Percentiles rank a stretch among this genome's conserved stretches.
Evolutionary conservation across 2,797 vertebrate genomes (phyloP).

Genomic region (Caiman crocodilus): DNA sequence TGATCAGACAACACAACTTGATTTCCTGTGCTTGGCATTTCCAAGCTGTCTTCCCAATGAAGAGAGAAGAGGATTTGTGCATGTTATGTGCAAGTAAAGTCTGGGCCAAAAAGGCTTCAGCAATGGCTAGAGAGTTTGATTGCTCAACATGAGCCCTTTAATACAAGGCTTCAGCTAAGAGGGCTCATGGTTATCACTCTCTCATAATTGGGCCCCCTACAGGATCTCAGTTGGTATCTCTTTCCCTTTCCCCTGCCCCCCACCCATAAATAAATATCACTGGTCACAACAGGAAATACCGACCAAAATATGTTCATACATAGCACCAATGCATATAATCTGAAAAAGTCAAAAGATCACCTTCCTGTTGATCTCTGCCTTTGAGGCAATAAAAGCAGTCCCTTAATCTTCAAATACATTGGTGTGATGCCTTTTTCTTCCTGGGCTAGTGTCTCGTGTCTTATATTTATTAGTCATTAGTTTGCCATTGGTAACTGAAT

Average conservation of each 20-base stretch:
- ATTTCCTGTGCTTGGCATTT: not conserved
- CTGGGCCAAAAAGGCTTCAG: not conserved
- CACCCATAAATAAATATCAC: not conserved
- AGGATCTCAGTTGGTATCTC: not conserved
- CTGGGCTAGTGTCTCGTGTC: not conserved
- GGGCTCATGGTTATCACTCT: not conserved
- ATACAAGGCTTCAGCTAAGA: not conserved
- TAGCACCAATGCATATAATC: not conserved
- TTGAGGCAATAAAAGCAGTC: slow-evolving; percentile 28
- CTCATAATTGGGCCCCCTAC: not conserved
- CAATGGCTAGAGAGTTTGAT: not conserved
- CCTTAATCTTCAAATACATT: not conserved
- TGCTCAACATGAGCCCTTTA: not conserved
- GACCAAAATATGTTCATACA: accelerated
- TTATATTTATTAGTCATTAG: not conserved
- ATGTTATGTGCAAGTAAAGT: not conserved
- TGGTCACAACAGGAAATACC: not conserved
- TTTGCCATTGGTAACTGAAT: not conserved
- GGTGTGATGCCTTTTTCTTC: not conserved
- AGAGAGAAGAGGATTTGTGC: not conserved
- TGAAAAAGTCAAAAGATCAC: slow-evolving; percentile 8
- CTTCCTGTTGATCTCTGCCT: not conserved
- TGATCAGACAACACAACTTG: slow-evolving; percentile 1
- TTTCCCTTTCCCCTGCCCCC: no score
- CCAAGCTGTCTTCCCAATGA: not conserved